Conservation (phyloP, 2,888 invertebrate genomes). For the Pristionchus exspectatus region DNA sequence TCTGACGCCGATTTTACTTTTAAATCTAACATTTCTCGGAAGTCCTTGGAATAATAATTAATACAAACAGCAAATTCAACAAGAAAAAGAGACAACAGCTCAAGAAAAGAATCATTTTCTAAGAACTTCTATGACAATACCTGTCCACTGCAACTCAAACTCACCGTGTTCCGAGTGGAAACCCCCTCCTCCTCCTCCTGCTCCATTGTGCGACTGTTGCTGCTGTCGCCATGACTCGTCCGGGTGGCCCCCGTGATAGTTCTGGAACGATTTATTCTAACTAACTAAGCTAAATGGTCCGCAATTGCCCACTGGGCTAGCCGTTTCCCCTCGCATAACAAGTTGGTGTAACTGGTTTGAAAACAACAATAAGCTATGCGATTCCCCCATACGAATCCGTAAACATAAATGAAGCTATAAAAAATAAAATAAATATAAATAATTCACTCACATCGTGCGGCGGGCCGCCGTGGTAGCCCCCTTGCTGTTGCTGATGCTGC, state of each 20-base stretch:
- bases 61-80: not conserved
- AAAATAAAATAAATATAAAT: not conserved
- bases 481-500: not conserved
- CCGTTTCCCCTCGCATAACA: no score
- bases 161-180: not conserved
- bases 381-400: not conserved
- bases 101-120: not conserved
- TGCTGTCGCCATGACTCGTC: slow-evolving; percentile 19
- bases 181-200: slow-evolving; percentile 19
- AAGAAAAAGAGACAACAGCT: not conserved
- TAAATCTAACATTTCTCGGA: no score
- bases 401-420: not conserved
- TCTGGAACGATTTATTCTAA: not conserved
- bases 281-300: no score
- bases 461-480: not conserved
- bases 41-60: no score
- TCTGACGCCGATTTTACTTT: no score
- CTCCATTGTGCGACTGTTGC: slow-evolving; percentile 4
- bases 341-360: no score
- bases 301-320: not conserved
- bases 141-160: not conserved
- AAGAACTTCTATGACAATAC: not conserved
- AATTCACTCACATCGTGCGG: not conserved
- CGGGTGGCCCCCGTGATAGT: not conserved
- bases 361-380: not conserved